Base-by-base conservation (phyloP, 2,888 invertebrate species). In the Oligia strigilis region DNA sequence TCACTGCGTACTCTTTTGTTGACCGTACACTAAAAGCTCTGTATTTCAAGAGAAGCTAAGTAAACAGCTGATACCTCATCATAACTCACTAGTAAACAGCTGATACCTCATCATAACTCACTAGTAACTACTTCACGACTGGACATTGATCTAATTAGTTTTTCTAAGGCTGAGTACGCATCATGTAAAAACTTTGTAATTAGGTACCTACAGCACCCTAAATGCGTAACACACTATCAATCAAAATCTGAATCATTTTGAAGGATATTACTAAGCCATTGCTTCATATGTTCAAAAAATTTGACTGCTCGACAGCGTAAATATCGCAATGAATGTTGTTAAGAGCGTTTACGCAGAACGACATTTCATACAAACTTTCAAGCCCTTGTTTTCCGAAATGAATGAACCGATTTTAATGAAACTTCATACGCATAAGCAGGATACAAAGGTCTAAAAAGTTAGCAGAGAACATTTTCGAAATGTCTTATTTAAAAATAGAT, bases 131-230 rank as follows among this genome's bases (percentile, higher is more conserved):
- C 29, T 40, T 71, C 46, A 62, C 46, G 1, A 62, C n/a, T 43
- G 70, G 72, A 65, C 40, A 64, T 80, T 65, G 67, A 46, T 72
- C 69, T 86, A 52, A 80, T 82, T 67, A 55, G 52, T 75, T 65
- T n/a, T 73, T 77, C 19, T 76, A 80, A 81, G 77, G 77, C 66
- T 40, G 13, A 52, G 66, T 75, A 66, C 72, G 81, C 85, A 87
- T 70, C 14, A 17, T 80, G 55, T 62, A 9, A 11, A 36, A 23
- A 23, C 58, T 58, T 58, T 58, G 9, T 58, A 23, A 58, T 58
- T 58, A 58, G 58, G 8, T 58, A 58, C 23, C n/a, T n/a, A n/a
- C n/a, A 23, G 23, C 19, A 55, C 9, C 55, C 9, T 19, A 23
- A 23, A 55, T 2, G 17, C 17, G 3, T 9, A 58, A 58, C 9